A percentile compares a stretch with the other conserved stretches of the same genome.
Evolutionary conservation across 2,888 invertebrate genomes (phyloP).

Genomic region (Tetanocera ferruginea): DNA sequence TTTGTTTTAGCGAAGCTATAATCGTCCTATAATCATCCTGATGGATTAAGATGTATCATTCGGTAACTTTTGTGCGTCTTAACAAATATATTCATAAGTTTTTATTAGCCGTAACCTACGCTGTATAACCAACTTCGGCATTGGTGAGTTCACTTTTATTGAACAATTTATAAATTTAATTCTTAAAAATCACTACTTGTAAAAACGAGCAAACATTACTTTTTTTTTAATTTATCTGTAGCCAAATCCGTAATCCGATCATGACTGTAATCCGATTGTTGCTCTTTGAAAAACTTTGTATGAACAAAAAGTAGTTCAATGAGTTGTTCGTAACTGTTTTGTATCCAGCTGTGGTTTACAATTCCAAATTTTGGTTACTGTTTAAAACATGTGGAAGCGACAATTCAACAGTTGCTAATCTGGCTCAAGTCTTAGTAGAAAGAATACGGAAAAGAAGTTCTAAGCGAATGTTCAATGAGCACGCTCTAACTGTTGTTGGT

Average conservation of each 20-base stretch:
- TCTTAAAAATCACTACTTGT: no score
- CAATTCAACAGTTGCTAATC: neutral
- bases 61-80: no score
- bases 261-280: conserved; percentile 61
- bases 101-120: no score
- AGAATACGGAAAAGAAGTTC: neutral
- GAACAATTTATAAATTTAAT: no score
- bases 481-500: neutral
- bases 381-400: neutral
- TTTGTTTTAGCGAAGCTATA: no score
- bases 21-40: no score
- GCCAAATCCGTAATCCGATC: conserved; percentile 53
- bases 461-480: conserved; percentile 8
- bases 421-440: neutral
- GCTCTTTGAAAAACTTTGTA: conserved; percentile 42
- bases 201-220: neutral
- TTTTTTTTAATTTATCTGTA: neutral
- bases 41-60: no score
- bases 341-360: conserved; percentile 54
- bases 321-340: neutral
- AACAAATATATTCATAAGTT: no score
- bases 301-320: conserved; percentile 28
- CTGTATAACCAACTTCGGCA: no score
- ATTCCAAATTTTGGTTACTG: conserved; percentile 53
- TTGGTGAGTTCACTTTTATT: no score